These are phyloP conservation scores for Zeugodacus cucurbitae DNA, from an alignment of 1,140 invertebrate genomes.

Conservation along the genomic window DNA sequence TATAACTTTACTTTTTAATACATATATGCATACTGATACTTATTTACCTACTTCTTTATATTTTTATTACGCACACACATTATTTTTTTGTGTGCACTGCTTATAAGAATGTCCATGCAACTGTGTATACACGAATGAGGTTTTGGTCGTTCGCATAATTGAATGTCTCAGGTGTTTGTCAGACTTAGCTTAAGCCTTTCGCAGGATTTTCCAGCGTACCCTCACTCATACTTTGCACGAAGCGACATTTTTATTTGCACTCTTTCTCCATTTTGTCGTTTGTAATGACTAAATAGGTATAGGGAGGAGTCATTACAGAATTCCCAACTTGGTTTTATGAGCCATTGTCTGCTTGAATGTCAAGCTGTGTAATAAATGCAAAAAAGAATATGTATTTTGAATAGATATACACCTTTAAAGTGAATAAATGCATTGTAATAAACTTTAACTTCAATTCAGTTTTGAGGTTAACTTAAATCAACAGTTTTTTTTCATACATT, in stretches of 20 bases:
- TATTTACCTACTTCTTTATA: neutral
- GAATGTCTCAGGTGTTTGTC: constrained; percentile 66
- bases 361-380: neutral
- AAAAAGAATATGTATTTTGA: neutral
- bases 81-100: neutral
- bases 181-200: constrained; percentile 65
- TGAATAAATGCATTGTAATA: neutral
- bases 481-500: neutral
- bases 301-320: neutral
- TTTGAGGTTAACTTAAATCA: constrained; percentile 11
- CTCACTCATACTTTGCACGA: neutral
- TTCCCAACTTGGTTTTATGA: neutral
- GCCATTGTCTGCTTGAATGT: neutral
- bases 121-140: constrained; percentile 26
- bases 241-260: constrained; percentile 13
- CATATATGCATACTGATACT: neutral
- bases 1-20: neutral
- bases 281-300: neutral
- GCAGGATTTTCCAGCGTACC: constrained; percentile 51
- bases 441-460: neutral
- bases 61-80: neutral
- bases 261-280: neutral
- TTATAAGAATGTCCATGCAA: neutral
- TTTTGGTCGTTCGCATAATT: constrained; percentile 54
- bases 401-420: neutral